phyloP scores from a whole-genome alignment of 2,113 vertebrate genomes.

The Paralichthys olivaceus region DNA sequence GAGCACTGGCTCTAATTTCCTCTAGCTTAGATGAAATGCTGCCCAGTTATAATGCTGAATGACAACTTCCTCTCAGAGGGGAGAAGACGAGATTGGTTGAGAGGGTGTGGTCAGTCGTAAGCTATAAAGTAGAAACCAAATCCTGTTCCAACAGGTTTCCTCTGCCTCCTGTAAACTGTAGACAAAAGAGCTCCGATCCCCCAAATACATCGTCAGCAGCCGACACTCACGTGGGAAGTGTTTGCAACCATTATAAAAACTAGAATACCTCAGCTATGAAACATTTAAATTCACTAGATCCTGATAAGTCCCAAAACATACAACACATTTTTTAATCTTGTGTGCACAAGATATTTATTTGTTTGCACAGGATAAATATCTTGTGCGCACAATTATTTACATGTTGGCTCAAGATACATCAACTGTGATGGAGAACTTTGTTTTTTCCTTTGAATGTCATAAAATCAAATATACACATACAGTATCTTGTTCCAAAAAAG shows the following conservation, averaged over 20 bases:
- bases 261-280: too few relatives aligned
- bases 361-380: too few relatives aligned
- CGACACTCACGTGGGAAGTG: neutral
- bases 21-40: constrained; percentile 39
- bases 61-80: constrained; percentile 55
- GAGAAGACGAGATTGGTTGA: constrained; percentile 44
- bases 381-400: too few relatives aligned
- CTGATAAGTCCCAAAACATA: too few relatives aligned
- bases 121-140: constrained; percentile 14
- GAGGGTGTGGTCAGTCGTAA: constrained; percentile 21
- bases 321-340: too few relatives aligned
- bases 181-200: constrained; percentile 2
- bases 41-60: constrained; percentile 43
- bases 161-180: constrained; percentile 5
- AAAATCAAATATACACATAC: too few relatives aligned
- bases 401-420: too few relatives aligned
- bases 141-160: neutral
- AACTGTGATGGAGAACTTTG: too few relatives aligned
- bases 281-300: too few relatives aligned
- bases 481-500: too few relatives aligned
- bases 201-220: neutral
- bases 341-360: too few relatives aligned
- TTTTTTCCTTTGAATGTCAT: too few relatives aligned
- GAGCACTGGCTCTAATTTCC: constrained; percentile 63
- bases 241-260: neutral